Evolutionary conservation across 2,797 vertebrate species (phyloP), one percentile per base, ranked within the genome.

Genomic region (Acanthurus leucopareius): DNA sequence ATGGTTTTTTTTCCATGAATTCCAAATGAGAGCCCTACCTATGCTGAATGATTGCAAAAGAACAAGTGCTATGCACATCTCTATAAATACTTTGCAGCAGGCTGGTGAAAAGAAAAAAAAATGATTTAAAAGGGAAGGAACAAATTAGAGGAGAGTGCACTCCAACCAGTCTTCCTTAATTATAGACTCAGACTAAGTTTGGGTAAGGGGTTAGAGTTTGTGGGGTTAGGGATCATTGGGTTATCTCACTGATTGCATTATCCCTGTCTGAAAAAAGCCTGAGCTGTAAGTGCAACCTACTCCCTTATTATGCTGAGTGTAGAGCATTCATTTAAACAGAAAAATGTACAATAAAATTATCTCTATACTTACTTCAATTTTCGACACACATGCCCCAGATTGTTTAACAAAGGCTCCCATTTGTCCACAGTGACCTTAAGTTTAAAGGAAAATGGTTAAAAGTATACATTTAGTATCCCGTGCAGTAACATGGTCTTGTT

Each of bases 401-500:
- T 99, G 93, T 99, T 99, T 88, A 99, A 80, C 83, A 99, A 91
- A 81, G 98, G 98, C 80, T 99, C 98, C 98, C 98, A 99, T 88
- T 99, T 99, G 93, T 99, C 98, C 87, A 99, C 98, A 3, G 98
- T 99, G 44, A 94, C 93, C 93, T 94, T 42, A 5, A 51, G 97
- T 96, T 96, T 94, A 84, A 66, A 70, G 38, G 51, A 32, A 75
- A 76, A 54, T 1, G 58, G 17, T 0, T 56, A 42, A 80, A 64
- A 58, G 2, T 6, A 48, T 4, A 42, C 5, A 60, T 52, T 3
- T 51, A 10, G 8, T 20, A 13, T 11, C 25, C 11, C 8, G 38
- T 35, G 14, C 2, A 48, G 3, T 60, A 42, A 69, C 5, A 3
- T 52, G 2, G 0, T 1, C 14, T 0, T 16, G 15, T 58, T 82